Base-by-base conservation (phyloP, 2,113 vertebrate genomes). In the Indri indri region DNA sequence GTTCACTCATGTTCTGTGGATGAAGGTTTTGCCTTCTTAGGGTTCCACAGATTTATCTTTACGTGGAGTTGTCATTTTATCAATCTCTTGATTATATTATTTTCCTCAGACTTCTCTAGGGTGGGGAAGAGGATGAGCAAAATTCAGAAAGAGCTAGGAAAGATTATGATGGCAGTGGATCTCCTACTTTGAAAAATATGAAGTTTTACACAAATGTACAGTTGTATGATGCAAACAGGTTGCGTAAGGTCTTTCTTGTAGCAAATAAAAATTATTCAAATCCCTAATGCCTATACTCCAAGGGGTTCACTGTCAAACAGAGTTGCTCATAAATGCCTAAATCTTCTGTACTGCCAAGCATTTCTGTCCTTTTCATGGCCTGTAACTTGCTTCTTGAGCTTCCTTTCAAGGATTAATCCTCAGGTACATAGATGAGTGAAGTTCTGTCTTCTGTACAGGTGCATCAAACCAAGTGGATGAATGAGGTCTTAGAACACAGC, bases 201-300 rank as follows among this genome's bases (percentile, higher is more conserved):
- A 63, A 57, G 13, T 83, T 66, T 73, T 90, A 40, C 6, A 54
- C 74, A 84, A 76, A 90, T 30, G 12, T 37, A 32, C 8, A 30
- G 59, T 71, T 76, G 42, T 71, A 42, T 57, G 66, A 42, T 16
- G 59, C 63, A 84, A 76, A 16, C 17, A 77, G 65, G 37, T 65
- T 61, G 45, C 71, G 70, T 34, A 63, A 74, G n/a, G 3, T 32
- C 71, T 59, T 94, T 66, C 81, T 73, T 83, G 30, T 84, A 73
- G 59, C 61, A 90, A 74, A 81, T 85, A 77, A 77, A 80, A 93
- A 37, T 59, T 95, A 81, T 88, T 88, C 42, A 84, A 54, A 91
- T 81, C 59, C 20, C 40, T 50, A 63, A 52, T 76, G 45, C 23
- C 37, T 84, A 10, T 70, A 34, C 4, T 54, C 42, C 42, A 42